These are phyloP conservation scores for Drosophila ercepeae DNA, from an alignment of 1,140 invertebrate genomes.

Conservation along the genomic window DNA sequence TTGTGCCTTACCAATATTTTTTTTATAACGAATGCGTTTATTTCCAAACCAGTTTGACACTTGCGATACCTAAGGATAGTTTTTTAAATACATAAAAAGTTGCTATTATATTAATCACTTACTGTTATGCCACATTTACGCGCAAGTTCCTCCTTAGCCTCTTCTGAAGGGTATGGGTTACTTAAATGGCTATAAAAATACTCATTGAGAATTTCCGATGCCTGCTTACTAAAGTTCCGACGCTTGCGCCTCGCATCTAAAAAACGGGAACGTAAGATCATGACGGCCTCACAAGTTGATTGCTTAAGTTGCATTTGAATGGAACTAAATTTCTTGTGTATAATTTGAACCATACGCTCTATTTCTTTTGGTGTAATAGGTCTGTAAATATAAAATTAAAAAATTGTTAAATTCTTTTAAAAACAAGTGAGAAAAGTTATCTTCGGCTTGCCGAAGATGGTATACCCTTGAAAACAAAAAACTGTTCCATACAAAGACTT, in stretches of 20 bases:
- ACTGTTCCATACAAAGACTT: too few species aligned
- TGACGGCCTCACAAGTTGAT: slow-evolving; percentile 99
- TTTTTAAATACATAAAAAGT: background rate
- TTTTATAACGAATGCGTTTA: slow-evolving; percentile 99
- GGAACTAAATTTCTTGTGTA: slow-evolving; percentile 99
- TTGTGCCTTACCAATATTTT: slow-evolving; percentile 99
- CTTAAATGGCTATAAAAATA: slow-evolving; percentile 99
- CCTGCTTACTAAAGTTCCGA: slow-evolving; percentile 99
- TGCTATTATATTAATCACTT: slow-evolving; percentile 84
- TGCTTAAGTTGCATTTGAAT: slow-evolving; percentile 99
- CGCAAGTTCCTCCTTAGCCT: slow-evolving; percentile 99
- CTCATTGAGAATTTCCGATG: slow-evolving; percentile 99
- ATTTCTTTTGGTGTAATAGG: slow-evolving; percentile 98
- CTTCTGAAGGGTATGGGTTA: slow-evolving; percentile 99
- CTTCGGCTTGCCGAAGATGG: too few species aligned
- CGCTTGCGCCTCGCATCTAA: slow-evolving; percentile 99
- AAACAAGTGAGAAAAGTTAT: too few species aligned
- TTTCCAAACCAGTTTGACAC: slow-evolving; percentile 99
- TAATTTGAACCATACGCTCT: slow-evolving; percentile 99
- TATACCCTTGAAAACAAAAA: too few species aligned
- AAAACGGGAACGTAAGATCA: slow-evolving; percentile 97
- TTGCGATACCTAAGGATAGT: slow-evolving; percentile 85
- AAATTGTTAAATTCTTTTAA: too few species aligned
- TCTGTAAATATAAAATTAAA: slow-evolving; percentile 84
- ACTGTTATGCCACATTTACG: slow-evolving; percentile 99